Evolutionary conservation across 2,113 vertebrate species (phyloP).

Genomic region (Chaetura pelagica): DNA sequence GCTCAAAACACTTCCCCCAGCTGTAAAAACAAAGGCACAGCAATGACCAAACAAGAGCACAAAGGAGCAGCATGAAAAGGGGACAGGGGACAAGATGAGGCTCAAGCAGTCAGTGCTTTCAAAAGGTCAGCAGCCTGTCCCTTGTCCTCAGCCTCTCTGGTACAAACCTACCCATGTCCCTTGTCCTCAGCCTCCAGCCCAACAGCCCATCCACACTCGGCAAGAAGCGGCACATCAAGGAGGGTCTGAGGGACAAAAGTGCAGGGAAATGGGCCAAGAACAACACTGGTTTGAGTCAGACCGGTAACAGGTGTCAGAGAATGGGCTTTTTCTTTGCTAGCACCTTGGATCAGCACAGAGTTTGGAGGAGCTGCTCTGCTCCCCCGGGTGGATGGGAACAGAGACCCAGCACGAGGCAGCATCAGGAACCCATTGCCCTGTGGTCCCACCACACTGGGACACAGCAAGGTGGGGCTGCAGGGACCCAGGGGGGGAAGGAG

Average conservation of each 20-base stretch:
- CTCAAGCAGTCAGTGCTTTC: neutral
- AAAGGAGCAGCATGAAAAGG: constrained; percentile 30
- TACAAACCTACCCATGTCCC: neutral
- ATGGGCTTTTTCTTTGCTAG: fast-evolving
- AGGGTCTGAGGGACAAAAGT: neutral
- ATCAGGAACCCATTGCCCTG: neutral
- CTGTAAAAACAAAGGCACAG: constrained; percentile 68
- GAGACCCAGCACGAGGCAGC: fast-evolving
- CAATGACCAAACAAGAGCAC: constrained; percentile 48
- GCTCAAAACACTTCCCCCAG: constrained; percentile 68
- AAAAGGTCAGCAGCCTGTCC: neutral
- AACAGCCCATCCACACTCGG: neutral
- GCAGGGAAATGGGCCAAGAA: neutral
- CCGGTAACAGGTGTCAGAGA: neutral
- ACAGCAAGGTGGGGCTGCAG: neutral
- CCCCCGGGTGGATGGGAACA: neutral
- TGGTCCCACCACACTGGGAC: fast-evolving
- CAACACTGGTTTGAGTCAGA: neutral
- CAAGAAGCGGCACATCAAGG: neutral
- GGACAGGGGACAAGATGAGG: neutral
- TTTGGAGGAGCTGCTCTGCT: neutral
- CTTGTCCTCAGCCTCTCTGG: neutral
- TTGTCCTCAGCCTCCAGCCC: neutral
- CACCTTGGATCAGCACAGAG: fast-evolving
- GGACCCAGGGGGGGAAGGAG: neutral